Conservation (phyloP, 2,888 invertebrate genomes). For the Troglohyphantes excavatus region DNA sequence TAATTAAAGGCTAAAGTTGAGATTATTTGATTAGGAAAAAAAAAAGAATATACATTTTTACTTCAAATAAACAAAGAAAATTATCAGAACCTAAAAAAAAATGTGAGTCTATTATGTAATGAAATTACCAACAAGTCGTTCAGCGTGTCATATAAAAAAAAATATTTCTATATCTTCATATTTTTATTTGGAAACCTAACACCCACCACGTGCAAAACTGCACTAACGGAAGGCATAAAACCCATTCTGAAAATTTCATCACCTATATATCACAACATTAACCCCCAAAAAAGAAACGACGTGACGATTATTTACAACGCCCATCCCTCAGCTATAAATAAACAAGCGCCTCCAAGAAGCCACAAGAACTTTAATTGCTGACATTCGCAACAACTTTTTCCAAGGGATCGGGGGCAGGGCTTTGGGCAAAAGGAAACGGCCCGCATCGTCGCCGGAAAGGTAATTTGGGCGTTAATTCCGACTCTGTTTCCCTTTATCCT, state of each 20-base stretch:
- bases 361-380: slow-evolving; percentile 39
- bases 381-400: slow-evolving; percentile 11
- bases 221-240: background rate
- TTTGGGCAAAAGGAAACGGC: background rate
- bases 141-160: no score
- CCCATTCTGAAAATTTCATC: background rate
- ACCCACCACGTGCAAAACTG: no score
- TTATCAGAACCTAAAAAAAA: no score
- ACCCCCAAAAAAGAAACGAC: background rate
- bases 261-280: background rate
- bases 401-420: background rate
- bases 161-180: no score
- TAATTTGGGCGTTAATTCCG: slow-evolving; percentile 57
- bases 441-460: background rate
- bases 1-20: no score
- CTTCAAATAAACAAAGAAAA: no score
- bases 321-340: slow-evolving; percentile 19
- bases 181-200: no score
- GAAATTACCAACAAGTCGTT: no score
- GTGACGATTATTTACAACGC: background rate
- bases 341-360: background rate
- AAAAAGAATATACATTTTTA: no score
- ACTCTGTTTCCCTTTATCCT: slow-evolving; percentile 18
- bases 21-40: no score
- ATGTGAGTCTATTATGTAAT: no score